A percentile compares a stretch with the other conserved stretches of the same genome.
These are phyloP conservation scores for Rhinophrynus dorsalis DNA, from an alignment of 2,797 vertebrate species.

Conservation along the genomic window DNA sequence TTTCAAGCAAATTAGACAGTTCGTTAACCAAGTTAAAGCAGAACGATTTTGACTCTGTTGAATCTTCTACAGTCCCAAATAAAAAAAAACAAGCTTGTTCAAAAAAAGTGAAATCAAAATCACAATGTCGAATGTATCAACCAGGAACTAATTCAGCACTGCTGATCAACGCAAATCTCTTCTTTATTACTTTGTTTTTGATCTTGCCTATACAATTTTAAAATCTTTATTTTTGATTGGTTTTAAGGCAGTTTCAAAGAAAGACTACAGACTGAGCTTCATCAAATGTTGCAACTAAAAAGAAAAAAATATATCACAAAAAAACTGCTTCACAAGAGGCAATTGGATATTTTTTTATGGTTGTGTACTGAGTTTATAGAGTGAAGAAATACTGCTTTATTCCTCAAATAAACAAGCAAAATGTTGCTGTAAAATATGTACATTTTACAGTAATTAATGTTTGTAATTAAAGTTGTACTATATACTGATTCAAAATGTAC, in stretches of 20 bases:
- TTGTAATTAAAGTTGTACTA: constrained; percentile 43
- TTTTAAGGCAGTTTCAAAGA: constrained; percentile 19
- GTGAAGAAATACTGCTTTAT: constrained; percentile 32
- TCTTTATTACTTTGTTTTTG: constrained; percentile 80
- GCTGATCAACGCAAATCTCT: constrained; percentile 66
- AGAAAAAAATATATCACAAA: constrained; percentile 1
- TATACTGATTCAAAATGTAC: constrained; percentile 38
- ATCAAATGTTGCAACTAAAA: constrained; percentile 16
- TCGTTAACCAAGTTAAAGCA: constrained; percentile 83
- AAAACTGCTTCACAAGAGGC: constrained; percentile 30
- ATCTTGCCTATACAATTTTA: constrained; percentile 54
- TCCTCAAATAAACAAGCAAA: constrained; percentile 37
- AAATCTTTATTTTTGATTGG: constrained; percentile 29
- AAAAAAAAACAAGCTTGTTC: constrained; percentile 94
- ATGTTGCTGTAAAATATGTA: constrained; percentile 27
- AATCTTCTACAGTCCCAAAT: constrained; percentile 84
- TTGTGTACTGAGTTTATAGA: constrained; percentile 35
- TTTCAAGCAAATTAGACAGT: constrained; percentile 85
- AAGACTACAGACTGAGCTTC: constrained; percentile 17
- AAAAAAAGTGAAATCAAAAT: constrained; percentile 91
- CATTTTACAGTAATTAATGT: too few species aligned
- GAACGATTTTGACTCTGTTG: constrained; percentile 80
- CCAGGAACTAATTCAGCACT: constrained; percentile 67
- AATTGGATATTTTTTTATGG: constrained; percentile 45
- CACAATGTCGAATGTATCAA: constrained; percentile 87